Percentiles rank a stretch among this genome's conserved stretches.
Evolutionary conservation across 2,113 vertebrate species (phyloP).

Genomic region (Notothenia coriiceps): DNA sequence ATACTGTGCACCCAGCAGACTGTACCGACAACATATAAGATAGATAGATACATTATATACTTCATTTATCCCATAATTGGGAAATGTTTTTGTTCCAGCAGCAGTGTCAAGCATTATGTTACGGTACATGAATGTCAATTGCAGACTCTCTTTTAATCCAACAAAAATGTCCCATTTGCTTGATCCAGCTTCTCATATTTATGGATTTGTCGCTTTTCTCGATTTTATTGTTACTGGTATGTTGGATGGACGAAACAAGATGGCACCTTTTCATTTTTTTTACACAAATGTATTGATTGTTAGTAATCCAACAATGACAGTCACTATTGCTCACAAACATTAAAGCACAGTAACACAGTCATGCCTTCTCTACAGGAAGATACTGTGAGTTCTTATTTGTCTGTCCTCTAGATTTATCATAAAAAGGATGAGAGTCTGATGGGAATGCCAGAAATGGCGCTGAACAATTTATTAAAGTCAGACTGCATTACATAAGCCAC

Average conservation of each 20-base stretch:
- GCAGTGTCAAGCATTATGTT: no score
- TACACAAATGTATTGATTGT: background rate
- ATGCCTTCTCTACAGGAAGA: background rate
- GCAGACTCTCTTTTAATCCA: background rate
- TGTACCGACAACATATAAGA: no score
- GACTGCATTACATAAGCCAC: conserved; percentile 11
- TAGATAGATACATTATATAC: no score
- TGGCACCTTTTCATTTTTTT: no score
- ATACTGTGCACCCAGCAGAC: no score
- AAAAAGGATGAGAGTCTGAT: background rate
- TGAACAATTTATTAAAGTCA: conserved; percentile 37
- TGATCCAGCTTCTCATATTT: background rate
- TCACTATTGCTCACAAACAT: background rate
- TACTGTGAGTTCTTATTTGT: background rate
- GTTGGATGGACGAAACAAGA: no score
- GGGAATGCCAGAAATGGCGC: background rate
- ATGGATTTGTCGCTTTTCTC: background rate
- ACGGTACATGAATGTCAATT: no score
- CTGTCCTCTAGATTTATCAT: conserved; percentile 9
- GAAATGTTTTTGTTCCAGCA: no score
- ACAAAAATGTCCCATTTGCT: background rate
- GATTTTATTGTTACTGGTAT: no score
- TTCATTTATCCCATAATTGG: no score
- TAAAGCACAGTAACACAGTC: background rate
- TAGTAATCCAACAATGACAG: background rate